phyloP scores from a whole-genome alignment of 2,113 vertebrate species.

The Triplophysa tibetana region DNA sequence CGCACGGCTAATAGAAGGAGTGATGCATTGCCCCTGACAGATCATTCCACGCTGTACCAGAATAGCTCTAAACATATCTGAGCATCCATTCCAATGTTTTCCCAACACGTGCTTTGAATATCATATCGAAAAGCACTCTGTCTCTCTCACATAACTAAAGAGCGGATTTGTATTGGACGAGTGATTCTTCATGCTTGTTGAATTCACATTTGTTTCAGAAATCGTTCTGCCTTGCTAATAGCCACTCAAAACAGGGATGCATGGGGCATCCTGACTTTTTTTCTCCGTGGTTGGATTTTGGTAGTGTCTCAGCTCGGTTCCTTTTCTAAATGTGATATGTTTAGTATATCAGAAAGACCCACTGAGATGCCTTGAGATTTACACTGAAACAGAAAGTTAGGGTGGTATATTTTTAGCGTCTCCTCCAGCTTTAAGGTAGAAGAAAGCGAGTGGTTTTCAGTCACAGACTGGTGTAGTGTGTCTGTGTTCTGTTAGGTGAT shows the following conservation, averaged over 20 bases:
- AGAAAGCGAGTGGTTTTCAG: too few species aligned
- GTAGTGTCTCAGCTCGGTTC: not conserved
- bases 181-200: conserved; percentile 24
- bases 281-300: not conserved
- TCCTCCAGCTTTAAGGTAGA: too few species aligned
- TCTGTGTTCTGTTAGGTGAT: too few species aligned
- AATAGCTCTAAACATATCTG: conserved; percentile 30
- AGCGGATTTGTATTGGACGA: conserved; percentile 28
- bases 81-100: conserved; percentile 38
- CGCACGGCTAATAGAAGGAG: conserved; percentile 25
- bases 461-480: too few species aligned
- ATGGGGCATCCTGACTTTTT: not conserved
- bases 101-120: conserved; percentile 28
- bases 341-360: too few species aligned
- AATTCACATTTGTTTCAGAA: conserved; percentile 9
- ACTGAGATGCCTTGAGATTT: too few species aligned
- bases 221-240: conserved; percentile 29
- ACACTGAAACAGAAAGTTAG: too few species aligned
- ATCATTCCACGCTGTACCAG: conserved; percentile 26
- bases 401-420: too few species aligned
- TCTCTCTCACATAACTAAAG: conserved; percentile 7
- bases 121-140: conserved; percentile 16
- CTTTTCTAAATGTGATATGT: not conserved
- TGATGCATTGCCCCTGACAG: conserved; percentile 30
- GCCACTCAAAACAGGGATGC: conserved; percentile 21